phyloP scores from a whole-genome alignment of 1,140 invertebrate genomes.

The Ostrea denselamellosa region DNA sequence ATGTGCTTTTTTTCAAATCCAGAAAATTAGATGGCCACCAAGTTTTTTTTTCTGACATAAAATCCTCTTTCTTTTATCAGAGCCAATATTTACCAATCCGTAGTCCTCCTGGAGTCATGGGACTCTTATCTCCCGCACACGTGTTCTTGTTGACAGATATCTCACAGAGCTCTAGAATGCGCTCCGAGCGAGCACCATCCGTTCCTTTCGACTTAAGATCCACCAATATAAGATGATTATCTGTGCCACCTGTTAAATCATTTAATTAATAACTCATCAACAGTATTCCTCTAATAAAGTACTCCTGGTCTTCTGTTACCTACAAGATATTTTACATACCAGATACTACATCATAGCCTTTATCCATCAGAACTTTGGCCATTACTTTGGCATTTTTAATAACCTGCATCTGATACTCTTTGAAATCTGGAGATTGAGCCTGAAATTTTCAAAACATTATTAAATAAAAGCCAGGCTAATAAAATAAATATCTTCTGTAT shows the following conservation, averaged over 20 bases:
- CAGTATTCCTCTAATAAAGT: not conserved
- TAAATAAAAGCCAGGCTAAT: not conserved
- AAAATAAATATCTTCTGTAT: no score
- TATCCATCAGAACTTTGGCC: constrained; percentile 75
- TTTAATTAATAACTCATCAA: not conserved
- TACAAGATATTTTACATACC: constrained; percentile 68
- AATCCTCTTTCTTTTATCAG: no score
- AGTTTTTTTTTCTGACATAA: no score
- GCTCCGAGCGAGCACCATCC: constrained; percentile 91
- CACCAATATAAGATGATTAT: constrained; percentile 85
- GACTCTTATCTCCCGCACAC: constrained; percentile 92
- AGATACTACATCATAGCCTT: constrained; percentile 80
- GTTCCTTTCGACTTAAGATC: constrained; percentile 86
- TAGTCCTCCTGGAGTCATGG: constrained; percentile 91
- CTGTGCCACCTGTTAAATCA: constrained; percentile 80
- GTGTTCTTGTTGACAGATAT: constrained; percentile 99
- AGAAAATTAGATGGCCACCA: no score
- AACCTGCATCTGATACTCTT: constrained; percentile 92
- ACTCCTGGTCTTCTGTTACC: not conserved
- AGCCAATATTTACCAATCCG: constrained; percentile 80
- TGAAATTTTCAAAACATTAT: constrained; percentile 29
- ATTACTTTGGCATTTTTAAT: constrained; percentile 80
- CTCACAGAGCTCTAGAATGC: constrained; percentile 91
- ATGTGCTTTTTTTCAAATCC: no score
- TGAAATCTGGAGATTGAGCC: constrained; percentile 86